phyloP scores from a whole-genome alignment of 2,797 vertebrate genomes.

The Urocyon cinereoargenteus region DNA sequence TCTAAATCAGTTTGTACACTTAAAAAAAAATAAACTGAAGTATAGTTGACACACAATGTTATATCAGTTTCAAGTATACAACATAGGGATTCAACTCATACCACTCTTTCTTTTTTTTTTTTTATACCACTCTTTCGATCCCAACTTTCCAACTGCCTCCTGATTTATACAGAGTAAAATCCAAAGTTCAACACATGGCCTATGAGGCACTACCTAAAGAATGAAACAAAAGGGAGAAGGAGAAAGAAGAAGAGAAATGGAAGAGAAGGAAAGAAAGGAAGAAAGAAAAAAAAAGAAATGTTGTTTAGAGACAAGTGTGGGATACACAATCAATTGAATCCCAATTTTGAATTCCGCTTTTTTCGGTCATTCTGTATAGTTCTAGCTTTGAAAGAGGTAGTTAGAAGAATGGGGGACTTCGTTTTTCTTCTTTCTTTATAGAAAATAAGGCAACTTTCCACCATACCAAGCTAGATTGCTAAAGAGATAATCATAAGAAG shows the following conservation, averaged over 20 bases:
- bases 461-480: neutral
- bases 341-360: neutral
- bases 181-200: neutral
- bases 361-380: neutral
- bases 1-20: neutral
- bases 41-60: neutral
- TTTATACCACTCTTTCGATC: neutral
- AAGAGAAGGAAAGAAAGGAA: neutral
- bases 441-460: constrained; percentile 54
- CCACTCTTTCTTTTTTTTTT: neutral
- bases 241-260: neutral
- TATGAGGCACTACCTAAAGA: neutral
- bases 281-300: no score
- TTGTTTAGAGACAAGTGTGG: neutral
- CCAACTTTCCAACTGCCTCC: neutral
- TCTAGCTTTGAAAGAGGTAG: neutral
- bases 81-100: neutral
- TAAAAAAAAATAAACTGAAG: neutral
- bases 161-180: neutral
- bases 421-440: constrained; percentile 27
- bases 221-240: neutral
- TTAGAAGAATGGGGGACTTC: neutral
- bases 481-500: neutral
- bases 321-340: neutral
- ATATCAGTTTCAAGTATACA: neutral